phyloP scores from a whole-genome alignment of 2,797 vertebrate species.

The Phoxinus dragarum region DNA sequence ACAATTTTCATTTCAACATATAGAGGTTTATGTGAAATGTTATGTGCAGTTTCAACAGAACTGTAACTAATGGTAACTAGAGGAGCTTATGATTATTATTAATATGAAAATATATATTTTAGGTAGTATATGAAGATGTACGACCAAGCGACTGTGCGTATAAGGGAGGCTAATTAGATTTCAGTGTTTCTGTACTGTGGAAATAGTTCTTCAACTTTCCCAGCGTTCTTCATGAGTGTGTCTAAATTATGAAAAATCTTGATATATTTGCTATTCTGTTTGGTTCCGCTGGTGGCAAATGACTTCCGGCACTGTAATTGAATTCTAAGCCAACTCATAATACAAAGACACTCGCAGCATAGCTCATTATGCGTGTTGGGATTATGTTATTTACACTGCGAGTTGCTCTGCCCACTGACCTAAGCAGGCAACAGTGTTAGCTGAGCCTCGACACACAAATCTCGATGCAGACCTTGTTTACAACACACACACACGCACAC shows the following conservation, averaged over 20 bases:
- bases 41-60: not conserved
- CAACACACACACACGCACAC: not conserved
- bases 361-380: not conserved
- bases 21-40: not conserved
- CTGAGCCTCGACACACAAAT: slow-evolving; percentile 13
- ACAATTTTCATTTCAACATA: not conserved
- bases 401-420: not conserved
- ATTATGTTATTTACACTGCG: not conserved
- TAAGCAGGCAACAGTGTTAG: not conserved
- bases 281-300: slow-evolving; percentile 21
- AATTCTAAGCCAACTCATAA: slow-evolving; percentile 14
- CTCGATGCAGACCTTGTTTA: slow-evolving; percentile 27
- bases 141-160: not conserved
- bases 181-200: not conserved
- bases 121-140: not conserved
- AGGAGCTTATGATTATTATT: slow-evolving; percentile 2
- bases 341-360: slow-evolving; percentile 1
- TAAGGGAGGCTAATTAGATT: not conserved
- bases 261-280: slow-evolving; percentile 11
- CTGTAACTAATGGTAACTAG: not conserved
- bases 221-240: not conserved
- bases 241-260: not conserved
- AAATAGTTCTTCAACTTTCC: not conserved
- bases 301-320: slow-evolving; percentile 14
- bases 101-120: slow-evolving; percentile 4